Percentiles rank a stretch among this genome's conserved stretches.
These are phyloP conservation scores for Cynocephalus volans DNA, from an alignment of 2,113 vertebrate species.

Conservation along the genomic window DNA sequence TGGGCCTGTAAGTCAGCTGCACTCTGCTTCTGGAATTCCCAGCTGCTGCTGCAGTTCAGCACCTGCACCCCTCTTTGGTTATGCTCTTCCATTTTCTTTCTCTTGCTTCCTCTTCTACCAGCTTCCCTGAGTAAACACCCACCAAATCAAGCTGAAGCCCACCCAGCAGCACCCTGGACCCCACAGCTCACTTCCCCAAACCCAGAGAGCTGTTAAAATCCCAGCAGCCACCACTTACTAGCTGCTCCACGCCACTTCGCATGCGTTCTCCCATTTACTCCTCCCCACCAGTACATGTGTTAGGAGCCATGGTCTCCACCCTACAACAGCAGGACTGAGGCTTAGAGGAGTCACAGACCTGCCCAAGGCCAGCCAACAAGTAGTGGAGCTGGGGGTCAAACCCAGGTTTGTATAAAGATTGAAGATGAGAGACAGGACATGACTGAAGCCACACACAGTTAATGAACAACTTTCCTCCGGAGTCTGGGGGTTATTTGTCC, in stretches of 20 bases:
- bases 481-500: background rate
- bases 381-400: background rate
- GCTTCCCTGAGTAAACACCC: background rate
- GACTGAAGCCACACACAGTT: too few species aligned
- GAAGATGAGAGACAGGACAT: background rate
- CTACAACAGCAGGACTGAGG: background rate
- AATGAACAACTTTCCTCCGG: rapidly evolving
- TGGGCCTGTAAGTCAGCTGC: background rate
- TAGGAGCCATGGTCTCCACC: background rate
- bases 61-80: rapidly evolving
- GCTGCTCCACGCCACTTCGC: too few species aligned
- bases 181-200: background rate
- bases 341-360: background rate
- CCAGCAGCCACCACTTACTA: rapidly evolving
- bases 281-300: rapidly evolving
- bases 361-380: rapidly evolving
- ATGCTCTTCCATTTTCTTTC: too few species aligned
- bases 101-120: background rate
- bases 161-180: background rate
- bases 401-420: too few species aligned
- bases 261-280: background rate
- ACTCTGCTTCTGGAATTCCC: too few species aligned
- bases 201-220: background rate
- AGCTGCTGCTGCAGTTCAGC: background rate
- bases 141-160: background rate